Evolutionary conservation across 2,797 vertebrate genomes (phyloP).

Genomic region (Cheirogaleus major): DNA sequence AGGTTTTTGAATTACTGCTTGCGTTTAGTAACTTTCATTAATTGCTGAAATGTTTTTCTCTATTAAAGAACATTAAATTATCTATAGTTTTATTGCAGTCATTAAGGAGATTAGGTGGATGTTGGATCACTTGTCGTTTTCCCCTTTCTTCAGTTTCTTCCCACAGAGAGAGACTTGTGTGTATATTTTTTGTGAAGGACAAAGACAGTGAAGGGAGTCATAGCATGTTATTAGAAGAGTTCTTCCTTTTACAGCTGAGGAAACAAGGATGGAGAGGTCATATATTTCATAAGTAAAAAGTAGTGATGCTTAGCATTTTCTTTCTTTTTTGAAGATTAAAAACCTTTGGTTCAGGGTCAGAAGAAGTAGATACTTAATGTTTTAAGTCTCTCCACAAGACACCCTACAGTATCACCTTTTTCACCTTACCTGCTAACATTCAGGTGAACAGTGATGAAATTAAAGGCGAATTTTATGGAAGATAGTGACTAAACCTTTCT

Average conservation of each 20-base stretch:
- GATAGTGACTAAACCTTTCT: background rate
- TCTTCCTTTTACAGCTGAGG: slow-evolving; percentile 12
- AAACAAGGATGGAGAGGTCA: background rate
- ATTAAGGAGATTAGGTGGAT: background rate
- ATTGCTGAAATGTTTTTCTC: background rate
- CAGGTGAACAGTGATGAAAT: background rate
- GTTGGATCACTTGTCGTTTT: slow-evolving; percentile 18
- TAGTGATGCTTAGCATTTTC: background rate
- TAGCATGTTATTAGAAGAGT: background rate
- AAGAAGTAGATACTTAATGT: background rate
- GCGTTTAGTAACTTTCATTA: slow-evolving; percentile 16
- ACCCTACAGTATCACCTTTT: background rate
- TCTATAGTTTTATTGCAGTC: background rate
- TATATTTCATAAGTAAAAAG: background rate
- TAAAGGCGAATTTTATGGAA: background rate
- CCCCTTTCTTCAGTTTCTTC: slow-evolving; percentile 16
- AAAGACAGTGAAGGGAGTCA: background rate
- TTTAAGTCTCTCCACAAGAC: background rate
- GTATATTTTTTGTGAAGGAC: background rate
- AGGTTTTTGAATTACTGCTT: background rate
- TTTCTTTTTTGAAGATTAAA: slow-evolving; percentile 30
- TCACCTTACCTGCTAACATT: background rate
- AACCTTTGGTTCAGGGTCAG: background rate
- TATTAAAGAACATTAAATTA: background rate
- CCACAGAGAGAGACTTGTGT: background rate